Evolutionary conservation across 1,140 invertebrate genomes (phyloP).

Genomic region (Drosophila parabipectinata): DNA sequence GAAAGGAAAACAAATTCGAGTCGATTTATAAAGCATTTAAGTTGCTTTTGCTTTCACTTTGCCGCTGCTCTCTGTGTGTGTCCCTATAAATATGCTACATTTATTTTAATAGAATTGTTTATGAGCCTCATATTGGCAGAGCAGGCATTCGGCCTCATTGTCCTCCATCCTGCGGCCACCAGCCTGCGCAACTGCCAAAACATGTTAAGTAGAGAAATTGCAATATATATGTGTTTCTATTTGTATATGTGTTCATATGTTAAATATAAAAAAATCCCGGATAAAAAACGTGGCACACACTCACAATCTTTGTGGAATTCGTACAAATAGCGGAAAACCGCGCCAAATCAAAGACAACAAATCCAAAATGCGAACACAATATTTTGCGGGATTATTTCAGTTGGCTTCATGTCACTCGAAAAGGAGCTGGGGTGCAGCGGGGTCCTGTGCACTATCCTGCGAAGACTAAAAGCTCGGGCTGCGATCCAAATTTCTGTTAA

Average conservation of each 20-base stretch:
- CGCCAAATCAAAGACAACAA: constrained; percentile 80
- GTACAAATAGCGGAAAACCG: constrained; percentile 40
- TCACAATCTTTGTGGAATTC: constrained; percentile 1
- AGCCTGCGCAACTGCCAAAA: constrained; percentile 65
- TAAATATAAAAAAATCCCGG: constrained; percentile 9
- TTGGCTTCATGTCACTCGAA: constrained; percentile 69
- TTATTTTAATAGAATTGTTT: constrained; percentile 83
- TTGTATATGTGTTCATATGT: background rate
- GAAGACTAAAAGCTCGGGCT: constrained; percentile 50
- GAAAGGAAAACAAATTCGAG: constrained; percentile 67
- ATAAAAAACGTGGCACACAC: constrained; percentile 37
- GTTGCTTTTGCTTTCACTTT: constrained; percentile 53
- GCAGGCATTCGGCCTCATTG: constrained; percentile 38
- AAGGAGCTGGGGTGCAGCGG: background rate
- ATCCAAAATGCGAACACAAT: constrained; percentile 67
- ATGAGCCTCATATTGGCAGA: constrained; percentile 60
- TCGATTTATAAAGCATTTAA: constrained; percentile 77
- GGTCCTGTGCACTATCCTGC: constrained; percentile 33
- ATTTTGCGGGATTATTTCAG: constrained; percentile 80
- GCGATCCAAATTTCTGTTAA: constrained; percentile 76
- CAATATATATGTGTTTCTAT: constrained; percentile 19
- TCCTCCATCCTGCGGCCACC: constrained; percentile 39
- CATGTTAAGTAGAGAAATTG: constrained; percentile 65
- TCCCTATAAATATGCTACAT: constrained; percentile 75
- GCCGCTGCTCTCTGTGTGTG: constrained; percentile 4